These are phyloP conservation scores for Tragelaphus eurycerus DNA, from an alignment of 2,797 vertebrate genomes.

Conservation along the genomic window DNA sequence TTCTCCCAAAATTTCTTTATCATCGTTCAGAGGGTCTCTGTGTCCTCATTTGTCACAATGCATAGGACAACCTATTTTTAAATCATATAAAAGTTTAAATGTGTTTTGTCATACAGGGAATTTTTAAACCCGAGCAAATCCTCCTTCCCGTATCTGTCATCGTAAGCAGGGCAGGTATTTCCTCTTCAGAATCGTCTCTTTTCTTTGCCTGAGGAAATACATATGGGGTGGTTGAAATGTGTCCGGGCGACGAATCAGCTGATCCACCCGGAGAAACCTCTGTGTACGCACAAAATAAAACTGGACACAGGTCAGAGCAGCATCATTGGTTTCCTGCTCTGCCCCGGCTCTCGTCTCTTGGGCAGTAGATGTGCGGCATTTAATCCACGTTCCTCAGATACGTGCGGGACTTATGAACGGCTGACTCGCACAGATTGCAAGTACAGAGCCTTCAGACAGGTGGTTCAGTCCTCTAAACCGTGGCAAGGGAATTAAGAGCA, in stretches of 20 bases:
- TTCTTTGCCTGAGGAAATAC: neutral
- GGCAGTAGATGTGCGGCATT: rapidly evolving
- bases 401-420: rapidly evolving
- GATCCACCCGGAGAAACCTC: neutral
- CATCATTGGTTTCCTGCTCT: rapidly evolving
- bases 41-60: neutral
- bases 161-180: neutral
- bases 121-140: neutral
- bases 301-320: rapidly evolving
- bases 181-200: neutral
- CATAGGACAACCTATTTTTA: neutral
- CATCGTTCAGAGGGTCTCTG: rapidly evolving
- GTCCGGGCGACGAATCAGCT: rapidly evolving
- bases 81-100: neutral
- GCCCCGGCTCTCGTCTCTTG: rapidly evolving
- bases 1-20: neutral
- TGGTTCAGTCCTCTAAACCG: rapidly evolving
- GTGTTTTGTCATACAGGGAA: neutral
- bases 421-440: neutral
- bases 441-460: neutral
- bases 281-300: neutral
- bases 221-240: neutral
- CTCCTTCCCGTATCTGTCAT: neutral
- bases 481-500: neutral
- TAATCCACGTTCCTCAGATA: rapidly evolving